phyloP scores from a whole-genome alignment of 2,888 invertebrate species.

The Caenorhabditis afra region DNA sequence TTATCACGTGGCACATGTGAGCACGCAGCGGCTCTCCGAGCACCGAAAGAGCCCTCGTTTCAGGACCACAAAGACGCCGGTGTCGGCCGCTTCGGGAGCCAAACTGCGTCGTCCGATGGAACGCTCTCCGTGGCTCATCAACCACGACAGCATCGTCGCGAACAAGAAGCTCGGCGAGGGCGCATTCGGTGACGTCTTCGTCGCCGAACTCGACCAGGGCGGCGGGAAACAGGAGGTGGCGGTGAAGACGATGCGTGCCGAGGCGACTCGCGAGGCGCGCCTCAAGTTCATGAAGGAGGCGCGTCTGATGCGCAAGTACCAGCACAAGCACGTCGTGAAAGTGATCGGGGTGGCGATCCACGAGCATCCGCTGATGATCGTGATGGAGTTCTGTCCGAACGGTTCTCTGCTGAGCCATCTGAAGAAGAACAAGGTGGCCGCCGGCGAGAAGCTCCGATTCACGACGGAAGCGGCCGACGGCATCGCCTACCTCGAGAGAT shows the following conservation, averaged over 20 bases:
- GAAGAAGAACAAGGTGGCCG: slow-evolving; percentile 61
- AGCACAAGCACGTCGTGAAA: slow-evolving; percentile 73
- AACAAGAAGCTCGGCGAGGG: slow-evolving; percentile 74
- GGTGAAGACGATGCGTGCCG: slow-evolving; percentile 74
- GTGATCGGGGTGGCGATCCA: slow-evolving; percentile 73
- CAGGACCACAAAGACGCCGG: slow-evolving; percentile 66
- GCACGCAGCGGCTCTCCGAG: background rate
- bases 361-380: slow-evolving; percentile 76
- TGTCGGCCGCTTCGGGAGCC: slow-evolving; percentile 63
- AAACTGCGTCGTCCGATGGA: slow-evolving; percentile 65
- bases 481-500: slow-evolving; percentile 89
- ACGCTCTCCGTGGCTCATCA: slow-evolving; percentile 72
- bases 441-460: slow-evolving; percentile 68
- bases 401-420: slow-evolving; percentile 68
- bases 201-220: slow-evolving; percentile 66
- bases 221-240: slow-evolving; percentile 72
- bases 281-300: slow-evolving; percentile 77
- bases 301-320: slow-evolving; percentile 73
- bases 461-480: slow-evolving; percentile 85
- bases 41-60: slow-evolving; percentile 15
- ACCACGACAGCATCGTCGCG: slow-evolving; percentile 71
- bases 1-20: slow-evolving; percentile 72
- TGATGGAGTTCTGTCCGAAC: slow-evolving; percentile 75
- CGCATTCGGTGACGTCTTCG: slow-evolving; percentile 69
- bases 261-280: slow-evolving; percentile 68